Percentiles rank a stretch among this genome's conserved stretches.
Conservation (phyloP, 2,888 invertebrate species). For the Tricholauxania praeusta region DNA sequence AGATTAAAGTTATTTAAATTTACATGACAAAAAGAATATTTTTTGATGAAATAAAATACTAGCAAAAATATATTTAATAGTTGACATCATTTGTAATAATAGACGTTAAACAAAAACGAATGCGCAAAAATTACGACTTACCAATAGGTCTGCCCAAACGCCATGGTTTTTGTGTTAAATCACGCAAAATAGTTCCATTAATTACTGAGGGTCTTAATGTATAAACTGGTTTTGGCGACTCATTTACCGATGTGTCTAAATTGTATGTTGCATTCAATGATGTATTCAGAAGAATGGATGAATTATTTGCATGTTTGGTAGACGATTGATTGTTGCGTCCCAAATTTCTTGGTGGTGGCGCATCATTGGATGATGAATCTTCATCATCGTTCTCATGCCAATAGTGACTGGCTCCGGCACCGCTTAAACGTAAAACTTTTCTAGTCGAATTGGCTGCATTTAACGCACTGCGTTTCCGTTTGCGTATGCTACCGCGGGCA, state of each 20-base stretch:
- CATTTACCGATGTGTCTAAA: conserved; percentile 50
- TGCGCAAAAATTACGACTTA: conserved; percentile 50
- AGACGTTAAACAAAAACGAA: not conserved
- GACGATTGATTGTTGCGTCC: conserved; percentile 44
- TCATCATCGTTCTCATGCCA: conserved; percentile 63
- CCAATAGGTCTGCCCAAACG: conserved; percentile 89
- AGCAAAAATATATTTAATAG: not conserved
- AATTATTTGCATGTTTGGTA: conserved; percentile 53
- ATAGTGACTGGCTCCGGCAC: conserved; percentile 46
- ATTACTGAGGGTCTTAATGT: conserved; percentile 69
- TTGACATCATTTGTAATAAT: not conserved
- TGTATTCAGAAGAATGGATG: conserved; percentile 52
- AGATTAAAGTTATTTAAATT: conserved; percentile 22
- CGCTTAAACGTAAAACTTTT: conserved; percentile 49
- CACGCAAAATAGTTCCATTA: conserved; percentile 83
- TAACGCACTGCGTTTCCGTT: conserved; percentile 56
- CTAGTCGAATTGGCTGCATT: conserved; percentile 29
- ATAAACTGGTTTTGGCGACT: conserved; percentile 68
- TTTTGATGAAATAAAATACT: not conserved
- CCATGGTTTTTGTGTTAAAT: conserved; percentile 87
- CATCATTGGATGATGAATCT: conserved; percentile 60
- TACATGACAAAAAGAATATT: not conserved
- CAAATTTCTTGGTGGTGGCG: conserved; percentile 34
- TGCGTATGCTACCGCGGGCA: conserved; percentile 55
- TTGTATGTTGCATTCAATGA: conserved; percentile 44